phyloP scores from a whole-genome alignment of 1,140 invertebrate genomes.

The Cephus cinctus region DNA sequence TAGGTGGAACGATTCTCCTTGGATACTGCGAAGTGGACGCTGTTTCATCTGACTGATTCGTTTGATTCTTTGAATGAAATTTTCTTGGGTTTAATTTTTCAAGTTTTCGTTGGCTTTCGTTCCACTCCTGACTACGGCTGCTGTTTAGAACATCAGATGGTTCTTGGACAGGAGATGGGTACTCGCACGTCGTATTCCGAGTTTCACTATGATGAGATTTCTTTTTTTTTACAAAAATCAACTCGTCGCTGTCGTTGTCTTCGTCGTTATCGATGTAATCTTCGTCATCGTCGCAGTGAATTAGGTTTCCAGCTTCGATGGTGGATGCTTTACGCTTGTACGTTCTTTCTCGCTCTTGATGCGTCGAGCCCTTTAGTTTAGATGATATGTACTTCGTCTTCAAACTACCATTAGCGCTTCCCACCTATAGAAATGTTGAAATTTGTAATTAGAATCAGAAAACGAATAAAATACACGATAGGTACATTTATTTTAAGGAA shows the following conservation, averaged over 20 bases:
- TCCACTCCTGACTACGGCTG: too few species aligned
- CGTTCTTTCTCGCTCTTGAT: slow-evolving; percentile 13
- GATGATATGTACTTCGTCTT: too few species aligned
- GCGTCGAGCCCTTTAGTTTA: too few species aligned
- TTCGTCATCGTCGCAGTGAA: too few species aligned
- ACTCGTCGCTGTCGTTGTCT: slow-evolving; percentile 18
- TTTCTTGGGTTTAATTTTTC: slow-evolving; percentile 2
- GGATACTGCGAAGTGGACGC: slow-evolving; percentile 13
- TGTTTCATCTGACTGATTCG: not conserved
- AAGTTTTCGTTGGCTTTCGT: slow-evolving; percentile 1
- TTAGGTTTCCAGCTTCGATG: too few species aligned
- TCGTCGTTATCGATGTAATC: slow-evolving; percentile 17
- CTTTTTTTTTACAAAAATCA: slow-evolving; percentile 24
- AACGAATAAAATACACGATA: slow-evolving; percentile 23
- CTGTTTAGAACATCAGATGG: too few species aligned
- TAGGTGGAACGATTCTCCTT: slow-evolving; percentile 20
- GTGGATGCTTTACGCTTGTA: slow-evolving; percentile 34
- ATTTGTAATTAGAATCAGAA: slow-evolving; percentile 30
- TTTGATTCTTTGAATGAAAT: not conserved
- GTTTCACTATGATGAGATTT: slow-evolving; percentile 20
- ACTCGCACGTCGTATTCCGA: too few species aligned
- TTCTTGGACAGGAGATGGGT: too few species aligned
- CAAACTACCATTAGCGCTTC: slow-evolving; percentile 19
- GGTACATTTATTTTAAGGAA: slow-evolving; percentile 30
- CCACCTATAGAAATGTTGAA: slow-evolving; percentile 34